Conservation (phyloP, 2,797 vertebrate species). For the Cyprinodon diabolis region DNA sequence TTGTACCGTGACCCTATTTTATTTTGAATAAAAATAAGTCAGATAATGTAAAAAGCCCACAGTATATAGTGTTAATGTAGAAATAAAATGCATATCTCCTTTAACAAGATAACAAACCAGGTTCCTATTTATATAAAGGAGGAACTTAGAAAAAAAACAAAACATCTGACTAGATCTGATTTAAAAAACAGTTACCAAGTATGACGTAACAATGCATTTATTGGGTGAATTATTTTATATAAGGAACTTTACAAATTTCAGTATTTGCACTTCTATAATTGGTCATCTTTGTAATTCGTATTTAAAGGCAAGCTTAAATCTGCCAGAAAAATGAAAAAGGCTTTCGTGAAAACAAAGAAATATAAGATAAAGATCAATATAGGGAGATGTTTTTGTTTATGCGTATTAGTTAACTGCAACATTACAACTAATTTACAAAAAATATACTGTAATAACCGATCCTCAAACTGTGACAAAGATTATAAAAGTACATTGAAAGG, state of each 20-base stretch:
- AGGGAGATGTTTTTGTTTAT: no score
- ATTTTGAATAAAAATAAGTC: neutral
- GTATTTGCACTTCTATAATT: neutral
- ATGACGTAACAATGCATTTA: neutral
- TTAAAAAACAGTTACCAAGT: neutral
- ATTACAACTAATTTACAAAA: no score
- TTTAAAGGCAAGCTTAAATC: neutral
- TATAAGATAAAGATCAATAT: neutral
- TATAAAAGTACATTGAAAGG: no score
- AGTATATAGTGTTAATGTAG: neutral
- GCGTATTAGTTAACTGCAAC: no score
- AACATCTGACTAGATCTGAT: neutral
- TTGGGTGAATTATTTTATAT: no score
- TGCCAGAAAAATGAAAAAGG: neutral
- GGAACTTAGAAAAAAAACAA: neutral
- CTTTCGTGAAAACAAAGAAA: neutral
- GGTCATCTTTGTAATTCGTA: no score
- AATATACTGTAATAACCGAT: no score
- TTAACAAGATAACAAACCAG: neutral
- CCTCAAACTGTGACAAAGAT: no score
- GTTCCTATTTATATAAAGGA: neutral
- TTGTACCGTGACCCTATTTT: neutral
- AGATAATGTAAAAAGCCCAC: neutral
- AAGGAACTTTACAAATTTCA: neutral
- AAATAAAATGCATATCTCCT: neutral